Evolutionary conservation across 2,888 invertebrate species (phyloP).

Genomic region (Lepetodrilus schrolli): DNA sequence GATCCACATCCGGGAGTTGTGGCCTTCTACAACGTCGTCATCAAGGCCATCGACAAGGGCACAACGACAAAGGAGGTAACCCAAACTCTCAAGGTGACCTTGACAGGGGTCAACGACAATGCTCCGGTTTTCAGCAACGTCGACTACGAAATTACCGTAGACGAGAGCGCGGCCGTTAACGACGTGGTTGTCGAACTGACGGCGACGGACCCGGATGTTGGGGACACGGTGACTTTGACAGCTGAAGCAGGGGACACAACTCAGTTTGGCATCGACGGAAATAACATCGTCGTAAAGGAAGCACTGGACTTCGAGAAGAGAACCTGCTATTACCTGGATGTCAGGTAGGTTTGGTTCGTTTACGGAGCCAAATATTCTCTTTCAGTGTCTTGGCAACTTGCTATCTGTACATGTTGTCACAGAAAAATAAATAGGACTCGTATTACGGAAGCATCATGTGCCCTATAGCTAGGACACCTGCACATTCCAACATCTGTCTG

Average conservation of each 20-base stretch:
- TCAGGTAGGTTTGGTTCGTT: no score
- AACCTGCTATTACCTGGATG: not conserved
- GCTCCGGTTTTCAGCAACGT: constrained; percentile 26
- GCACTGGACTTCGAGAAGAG: not conserved
- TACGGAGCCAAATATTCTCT: no score
- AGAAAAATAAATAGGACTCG: no score
- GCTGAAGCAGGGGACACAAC: constrained; percentile 15
- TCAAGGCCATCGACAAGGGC: constrained; percentile 33
- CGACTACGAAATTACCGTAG: constrained; percentile 13
- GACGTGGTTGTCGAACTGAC: not conserved
- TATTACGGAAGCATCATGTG: no score
- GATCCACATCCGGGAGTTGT: constrained; percentile 18
- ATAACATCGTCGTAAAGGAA: not conserved
- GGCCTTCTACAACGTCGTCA: constrained; percentile 42
- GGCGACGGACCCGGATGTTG: constrained; percentile 24
- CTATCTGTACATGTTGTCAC: no score
- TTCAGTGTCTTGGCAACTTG: no score
- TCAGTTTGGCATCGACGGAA: constrained; percentile 12
- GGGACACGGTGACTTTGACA: constrained; percentile 3
- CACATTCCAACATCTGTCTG: no score
- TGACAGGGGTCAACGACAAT: constrained; percentile 37
- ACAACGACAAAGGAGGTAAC: not conserved
- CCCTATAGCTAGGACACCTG: no score
- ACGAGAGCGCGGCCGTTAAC: not conserved
- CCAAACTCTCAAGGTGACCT: not conserved